These are phyloP conservation scores for Leptonema lineaticorne DNA, from an alignment of 1,140 invertebrate genomes.

Conservation along the genomic window DNA sequence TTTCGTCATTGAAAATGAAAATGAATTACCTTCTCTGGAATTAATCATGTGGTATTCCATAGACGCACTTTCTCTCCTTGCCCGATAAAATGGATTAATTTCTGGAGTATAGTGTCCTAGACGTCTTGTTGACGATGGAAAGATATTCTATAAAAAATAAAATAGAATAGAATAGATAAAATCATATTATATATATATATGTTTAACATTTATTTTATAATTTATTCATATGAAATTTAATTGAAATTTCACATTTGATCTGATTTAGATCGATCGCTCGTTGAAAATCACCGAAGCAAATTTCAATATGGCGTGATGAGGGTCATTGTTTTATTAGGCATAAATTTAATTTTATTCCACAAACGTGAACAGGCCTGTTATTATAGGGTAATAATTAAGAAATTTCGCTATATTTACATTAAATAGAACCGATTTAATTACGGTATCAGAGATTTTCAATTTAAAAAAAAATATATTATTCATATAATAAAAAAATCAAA, in stretches of 20 bases:
- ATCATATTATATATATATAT: too few relatives aligned
- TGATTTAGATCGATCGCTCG: not conserved
- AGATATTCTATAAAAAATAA: constrained; percentile 20
- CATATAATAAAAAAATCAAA: too few relatives aligned
- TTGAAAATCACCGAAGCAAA: not conserved
- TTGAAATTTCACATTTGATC: not conserved
- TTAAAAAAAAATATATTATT: too few relatives aligned
- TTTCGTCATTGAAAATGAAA: not conserved
- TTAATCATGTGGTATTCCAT: constrained; percentile 25
- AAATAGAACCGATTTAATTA: too few relatives aligned
- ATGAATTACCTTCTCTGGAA: constrained; percentile 23
- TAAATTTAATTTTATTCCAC: not conserved
- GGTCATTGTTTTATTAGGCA: not conserved
- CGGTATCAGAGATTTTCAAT: too few relatives aligned
- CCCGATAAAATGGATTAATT: constrained; percentile 19
- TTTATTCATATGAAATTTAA: constrained; percentile 1
- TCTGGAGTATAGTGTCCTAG: constrained; percentile 15
- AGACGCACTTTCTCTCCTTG: constrained; percentile 21
- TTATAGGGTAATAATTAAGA: not conserved
- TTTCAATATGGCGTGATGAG: not conserved
- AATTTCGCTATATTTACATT: not conserved
- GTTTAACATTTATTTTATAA: too few relatives aligned
- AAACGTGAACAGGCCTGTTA: not conserved
- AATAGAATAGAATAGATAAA: too few relatives aligned
- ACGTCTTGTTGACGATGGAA: constrained; percentile 19